Evolutionary conservation across 1,140 invertebrate species (phyloP).

Genomic region (Formica exsecta): DNA sequence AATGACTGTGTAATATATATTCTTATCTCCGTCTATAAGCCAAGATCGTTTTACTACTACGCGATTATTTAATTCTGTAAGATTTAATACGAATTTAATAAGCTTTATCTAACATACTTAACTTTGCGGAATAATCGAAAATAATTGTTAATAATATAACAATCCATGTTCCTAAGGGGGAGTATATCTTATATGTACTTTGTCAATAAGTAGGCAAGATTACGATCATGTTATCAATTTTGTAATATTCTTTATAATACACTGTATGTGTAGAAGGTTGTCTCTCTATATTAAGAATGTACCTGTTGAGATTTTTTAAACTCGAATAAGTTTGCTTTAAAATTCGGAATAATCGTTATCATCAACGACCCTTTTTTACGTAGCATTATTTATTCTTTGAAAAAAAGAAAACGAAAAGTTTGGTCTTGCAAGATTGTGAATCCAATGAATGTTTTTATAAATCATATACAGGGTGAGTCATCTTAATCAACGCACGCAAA

Average conservation of each 20-base stretch:
- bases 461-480: no score
- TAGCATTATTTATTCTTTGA: neutral
- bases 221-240: conserved; percentile 37
- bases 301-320: conserved; percentile 54
- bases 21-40: conserved; percentile 44
- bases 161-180: conserved; percentile 14
- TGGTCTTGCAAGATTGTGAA: neutral
- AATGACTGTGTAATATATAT: conserved; percentile 31
- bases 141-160: conserved; percentile 53
- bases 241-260: conserved; percentile 48
- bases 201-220: neutral
- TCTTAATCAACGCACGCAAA: no score
- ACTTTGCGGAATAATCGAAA: conserved; percentile 46
- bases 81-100: conserved; percentile 38
- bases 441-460: neutral
- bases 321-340: conserved; percentile 4
- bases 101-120: conserved; percentile 55
- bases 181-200: conserved; percentile 41
- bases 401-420: neutral
- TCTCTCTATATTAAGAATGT: conserved; percentile 40
- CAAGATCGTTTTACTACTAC: conserved; percentile 58
- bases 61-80: conserved; percentile 49
- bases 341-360: no score
- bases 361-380: neutral
- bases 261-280: conserved; percentile 6